Conservation (phyloP, 35 echinoderm and acorn worm species). For the Lytechinus variegatus region DNA sequence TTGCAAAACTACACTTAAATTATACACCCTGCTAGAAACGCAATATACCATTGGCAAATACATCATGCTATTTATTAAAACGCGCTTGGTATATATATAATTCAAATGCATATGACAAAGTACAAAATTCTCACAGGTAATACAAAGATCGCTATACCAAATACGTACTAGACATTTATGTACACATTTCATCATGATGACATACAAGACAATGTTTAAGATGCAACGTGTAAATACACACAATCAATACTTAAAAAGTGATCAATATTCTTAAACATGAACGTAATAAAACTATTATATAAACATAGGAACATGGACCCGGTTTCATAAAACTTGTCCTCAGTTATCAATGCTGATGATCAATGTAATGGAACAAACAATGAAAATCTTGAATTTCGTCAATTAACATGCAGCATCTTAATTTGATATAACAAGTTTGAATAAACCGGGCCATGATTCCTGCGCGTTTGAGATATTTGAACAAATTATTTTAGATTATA, state of each 20-base stretch:
- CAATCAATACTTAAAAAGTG: too few species aligned
- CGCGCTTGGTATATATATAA: background rate
- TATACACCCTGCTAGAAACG: background rate
- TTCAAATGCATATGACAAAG: constrained; percentile 8
- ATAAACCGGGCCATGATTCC: too few species aligned
- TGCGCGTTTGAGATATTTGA: too few species aligned
- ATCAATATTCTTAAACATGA: too few species aligned
- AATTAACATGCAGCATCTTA: too few species aligned
- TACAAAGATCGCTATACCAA: background rate
- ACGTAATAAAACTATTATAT: background rate
- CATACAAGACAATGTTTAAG: background rate
- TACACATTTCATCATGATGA: background rate
- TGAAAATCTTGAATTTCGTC: too few species aligned
- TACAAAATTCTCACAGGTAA: background rate
- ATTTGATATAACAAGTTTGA: too few species aligned
- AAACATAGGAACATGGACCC: too few species aligned
- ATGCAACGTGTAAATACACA: background rate
- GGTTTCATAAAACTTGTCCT: too few species aligned
- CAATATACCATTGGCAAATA: background rate
- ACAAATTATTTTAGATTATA: background rate
- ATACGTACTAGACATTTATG: background rate
- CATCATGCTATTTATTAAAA: background rate
- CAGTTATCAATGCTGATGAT: too few species aligned
- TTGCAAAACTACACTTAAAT: background rate
- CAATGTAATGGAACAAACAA: too few species aligned